A percentile compares a stretch with the other conserved stretches of the same genome.
These are phyloP conservation scores for Amblyteles armatorius DNA, from an alignment of 2,888 invertebrate species.

Conservation along the genomic window DNA sequence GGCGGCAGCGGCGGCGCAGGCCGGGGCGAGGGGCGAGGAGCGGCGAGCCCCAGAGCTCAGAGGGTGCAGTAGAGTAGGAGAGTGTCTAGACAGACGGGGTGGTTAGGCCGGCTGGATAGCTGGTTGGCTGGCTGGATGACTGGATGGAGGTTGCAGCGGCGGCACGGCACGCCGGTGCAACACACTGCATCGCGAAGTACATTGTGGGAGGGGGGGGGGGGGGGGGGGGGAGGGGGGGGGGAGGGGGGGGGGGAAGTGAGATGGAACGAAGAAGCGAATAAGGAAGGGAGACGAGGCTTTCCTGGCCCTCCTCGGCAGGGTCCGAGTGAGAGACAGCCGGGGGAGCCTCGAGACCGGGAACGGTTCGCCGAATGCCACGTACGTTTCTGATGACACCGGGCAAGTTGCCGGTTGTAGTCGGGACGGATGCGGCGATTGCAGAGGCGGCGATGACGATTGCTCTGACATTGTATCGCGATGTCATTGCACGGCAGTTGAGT, in stretches of 20 bases:
- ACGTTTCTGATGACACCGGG: slow-evolving; percentile 6
- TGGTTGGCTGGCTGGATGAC: slow-evolving; percentile 72
- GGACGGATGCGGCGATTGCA: slow-evolving; percentile 18
- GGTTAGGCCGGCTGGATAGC: slow-evolving; percentile 77
- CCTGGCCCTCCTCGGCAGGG: slow-evolving; percentile 54
- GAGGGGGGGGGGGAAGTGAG: slow-evolving; percentile 43
- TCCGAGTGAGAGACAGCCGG: slow-evolving; percentile 48
- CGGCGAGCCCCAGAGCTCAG: slow-evolving; percentile 72
- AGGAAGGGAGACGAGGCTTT: slow-evolving; percentile 69
- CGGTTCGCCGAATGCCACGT: slow-evolving; percentile 13
- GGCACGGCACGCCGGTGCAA: slow-evolving; percentile 69
- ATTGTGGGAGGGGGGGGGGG: slow-evolving; percentile 53
- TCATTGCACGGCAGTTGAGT: not conserved
- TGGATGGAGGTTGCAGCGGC: slow-evolving; percentile 73
- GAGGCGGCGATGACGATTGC: not conserved
- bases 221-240: slow-evolving; percentile 39
- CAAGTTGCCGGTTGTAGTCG: not conserved
- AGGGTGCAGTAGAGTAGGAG: slow-evolving; percentile 83
- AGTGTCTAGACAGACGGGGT: slow-evolving; percentile 83
- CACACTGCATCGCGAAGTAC: slow-evolving; percentile 61
- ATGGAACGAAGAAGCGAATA: slow-evolving; percentile 29
- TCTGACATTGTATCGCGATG: not conserved
- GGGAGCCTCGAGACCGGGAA: slow-evolving; percentile 6
- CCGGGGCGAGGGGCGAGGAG: slow-evolving; percentile 60
- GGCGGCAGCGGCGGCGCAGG: slow-evolving; percentile 50